Percentiles rank a stretch among this genome's conserved stretches.
phyloP scores from a whole-genome alignment of 1,140 invertebrate species.

The Macrobrachium nipponense region DNA sequence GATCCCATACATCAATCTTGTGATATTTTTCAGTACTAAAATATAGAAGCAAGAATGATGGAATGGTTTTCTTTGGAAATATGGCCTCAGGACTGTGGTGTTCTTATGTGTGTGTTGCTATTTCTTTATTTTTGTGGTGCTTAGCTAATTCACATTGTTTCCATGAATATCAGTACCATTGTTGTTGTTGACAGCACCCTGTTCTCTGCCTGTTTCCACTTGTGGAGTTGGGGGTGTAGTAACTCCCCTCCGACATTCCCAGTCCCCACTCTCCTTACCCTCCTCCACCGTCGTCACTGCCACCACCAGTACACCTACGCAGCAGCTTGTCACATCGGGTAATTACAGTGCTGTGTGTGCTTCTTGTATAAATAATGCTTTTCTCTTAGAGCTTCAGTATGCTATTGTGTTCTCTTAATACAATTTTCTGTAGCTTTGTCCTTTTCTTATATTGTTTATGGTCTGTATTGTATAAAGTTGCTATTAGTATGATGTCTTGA shows the following conservation, averaged over 20 bases:
- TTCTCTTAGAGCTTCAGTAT: too few relatives aligned
- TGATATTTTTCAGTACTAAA: too few relatives aligned
- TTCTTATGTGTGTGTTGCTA: neutral
- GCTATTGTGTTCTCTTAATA: too few relatives aligned
- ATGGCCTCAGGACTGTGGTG: neutral
- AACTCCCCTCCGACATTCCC: slow-evolving; percentile 48
- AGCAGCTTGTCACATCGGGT: neutral
- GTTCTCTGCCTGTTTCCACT: slow-evolving; percentile 29
- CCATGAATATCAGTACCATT: neutral
- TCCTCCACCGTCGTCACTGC: slow-evolving; percentile 80
- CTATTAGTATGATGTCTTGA: too few relatives aligned
- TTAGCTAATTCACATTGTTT: too few relatives aligned
- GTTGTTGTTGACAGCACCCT: slow-evolving; percentile 15
- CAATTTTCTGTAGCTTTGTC: too few relatives aligned
- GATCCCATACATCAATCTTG: neutral
- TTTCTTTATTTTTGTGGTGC: neutral
- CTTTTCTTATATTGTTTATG: too few relatives aligned
- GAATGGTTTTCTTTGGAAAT: neutral
- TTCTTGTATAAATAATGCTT: neutral
- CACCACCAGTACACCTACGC: slow-evolving; percentile 25
- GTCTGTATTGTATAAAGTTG: too few relatives aligned
- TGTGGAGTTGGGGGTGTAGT: slow-evolving; percentile 41
- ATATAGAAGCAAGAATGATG: slow-evolving; percentile 1
- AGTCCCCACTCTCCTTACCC: slow-evolving; percentile 69
- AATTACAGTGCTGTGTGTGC: neutral